Evolutionary conservation across 1,140 invertebrate genomes (phyloP).

Genomic region (Neodiprion fabricii): DNA sequence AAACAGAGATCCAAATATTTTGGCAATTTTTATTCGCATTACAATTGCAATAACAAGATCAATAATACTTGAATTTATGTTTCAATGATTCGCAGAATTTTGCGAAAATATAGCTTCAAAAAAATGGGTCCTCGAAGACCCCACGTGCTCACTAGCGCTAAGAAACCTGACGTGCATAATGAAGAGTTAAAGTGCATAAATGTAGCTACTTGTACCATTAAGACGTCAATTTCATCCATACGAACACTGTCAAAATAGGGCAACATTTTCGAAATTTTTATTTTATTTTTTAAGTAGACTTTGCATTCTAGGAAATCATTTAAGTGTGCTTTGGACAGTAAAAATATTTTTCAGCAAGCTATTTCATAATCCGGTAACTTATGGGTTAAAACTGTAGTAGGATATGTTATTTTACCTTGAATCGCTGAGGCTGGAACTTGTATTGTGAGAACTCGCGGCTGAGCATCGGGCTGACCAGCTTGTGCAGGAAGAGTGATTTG

Average conservation of each 20-base stretch:
- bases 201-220: too few species aligned
- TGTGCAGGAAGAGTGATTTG: constrained; percentile 76
- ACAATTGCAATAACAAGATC: constrained; percentile 18
- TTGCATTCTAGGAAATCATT: too few species aligned
- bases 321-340: too few species aligned
- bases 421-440: constrained; percentile 85
- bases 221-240: too few species aligned
- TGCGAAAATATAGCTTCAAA: too few species aligned
- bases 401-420: constrained; percentile 63
- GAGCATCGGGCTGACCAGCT: constrained; percentile 69
- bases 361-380: constrained; percentile 9
- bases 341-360: not conserved
- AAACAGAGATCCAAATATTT: not conserved
- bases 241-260: too few species aligned
- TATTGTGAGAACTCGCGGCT: constrained; percentile 77
- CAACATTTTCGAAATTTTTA: not conserved
- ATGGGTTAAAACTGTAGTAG: not conserved
- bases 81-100: not conserved
- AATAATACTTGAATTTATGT: constrained; percentile 10
- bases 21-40: not conserved
- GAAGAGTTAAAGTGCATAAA: too few species aligned
- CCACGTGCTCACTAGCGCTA: too few species aligned
- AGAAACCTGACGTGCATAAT: too few species aligned
- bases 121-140: too few species aligned
- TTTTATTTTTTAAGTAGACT: too few species aligned